Evolutionary conservation across 2,113 vertebrate genomes (phyloP).

Genomic region (Corvus cornix): DNA sequence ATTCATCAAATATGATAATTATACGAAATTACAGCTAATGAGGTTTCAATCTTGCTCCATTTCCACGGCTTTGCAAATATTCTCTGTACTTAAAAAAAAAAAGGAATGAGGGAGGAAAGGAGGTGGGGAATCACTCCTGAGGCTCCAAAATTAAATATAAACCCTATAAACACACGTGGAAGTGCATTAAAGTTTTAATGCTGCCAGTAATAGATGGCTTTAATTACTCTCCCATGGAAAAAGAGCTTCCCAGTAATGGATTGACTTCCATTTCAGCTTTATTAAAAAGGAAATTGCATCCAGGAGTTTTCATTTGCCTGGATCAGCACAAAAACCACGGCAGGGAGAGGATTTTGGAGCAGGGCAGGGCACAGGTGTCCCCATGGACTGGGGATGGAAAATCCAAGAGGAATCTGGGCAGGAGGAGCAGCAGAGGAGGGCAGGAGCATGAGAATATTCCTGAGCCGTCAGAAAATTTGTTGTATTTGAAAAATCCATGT

Average conservation of each 20-base stretch:
- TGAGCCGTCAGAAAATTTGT: background rate
- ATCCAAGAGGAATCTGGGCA: background rate
- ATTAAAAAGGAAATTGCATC: conserved; percentile 16
- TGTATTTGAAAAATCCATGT: background rate
- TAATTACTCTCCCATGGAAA: background rate
- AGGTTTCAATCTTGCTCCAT: background rate
- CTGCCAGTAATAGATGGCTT: background rate
- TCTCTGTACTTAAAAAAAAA: background rate
- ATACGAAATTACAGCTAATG: background rate
- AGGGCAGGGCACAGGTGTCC: background rate
- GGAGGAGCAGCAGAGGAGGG: background rate
- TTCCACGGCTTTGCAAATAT: background rate
- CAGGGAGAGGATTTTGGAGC: background rate
- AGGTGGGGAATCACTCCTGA: background rate
- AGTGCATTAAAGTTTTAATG: background rate
- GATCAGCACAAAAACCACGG: background rate
- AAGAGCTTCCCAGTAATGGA: background rate
- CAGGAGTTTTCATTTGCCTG: background rate
- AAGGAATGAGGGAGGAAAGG: background rate
- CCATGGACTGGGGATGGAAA: background rate
- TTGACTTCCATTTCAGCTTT: background rate
- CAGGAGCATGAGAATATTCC: background rate
- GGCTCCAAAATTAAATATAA: background rate
- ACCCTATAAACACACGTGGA: background rate
- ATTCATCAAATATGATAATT: background rate